Evolutionary conservation across 2,797 vertebrate species (phyloP).

Genomic region (Microctenopoma steveboyesi): DNA sequence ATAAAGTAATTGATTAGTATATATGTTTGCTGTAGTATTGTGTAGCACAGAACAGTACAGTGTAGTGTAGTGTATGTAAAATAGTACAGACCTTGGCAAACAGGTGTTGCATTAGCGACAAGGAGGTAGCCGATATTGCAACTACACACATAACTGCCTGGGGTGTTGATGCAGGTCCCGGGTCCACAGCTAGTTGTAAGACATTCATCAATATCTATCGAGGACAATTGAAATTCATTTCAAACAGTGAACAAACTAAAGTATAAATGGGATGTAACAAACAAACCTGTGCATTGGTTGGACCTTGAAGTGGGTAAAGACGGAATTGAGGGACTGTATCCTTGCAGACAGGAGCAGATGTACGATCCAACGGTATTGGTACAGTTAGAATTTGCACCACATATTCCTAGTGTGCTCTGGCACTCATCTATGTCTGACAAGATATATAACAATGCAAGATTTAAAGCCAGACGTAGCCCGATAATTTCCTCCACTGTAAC

Average conservation of each 20-base stretch:
- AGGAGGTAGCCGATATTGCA: conserved; percentile 36
- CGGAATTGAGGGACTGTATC: neutral
- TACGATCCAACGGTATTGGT: neutral
- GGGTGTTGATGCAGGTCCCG: conserved; percentile 35
- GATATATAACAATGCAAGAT: conserved; percentile 39
- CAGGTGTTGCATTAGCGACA: neutral
- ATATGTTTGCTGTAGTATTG: neutral
- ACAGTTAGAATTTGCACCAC: neutral
- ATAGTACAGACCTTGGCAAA: conserved; percentile 54
- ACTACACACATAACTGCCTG: conserved; percentile 35
- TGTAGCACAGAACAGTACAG: neutral
- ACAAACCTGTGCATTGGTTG: neutral
- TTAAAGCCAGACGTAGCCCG: too few relatives aligned
- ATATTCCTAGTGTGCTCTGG: neutral
- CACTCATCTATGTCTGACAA: conserved; percentile 71
- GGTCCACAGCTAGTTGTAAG: conserved; percentile 30
- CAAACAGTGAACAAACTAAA: neutral
- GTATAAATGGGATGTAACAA: neutral
- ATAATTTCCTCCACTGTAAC: neutral
- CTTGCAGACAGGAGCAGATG: neutral
- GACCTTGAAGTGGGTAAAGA: neutral
- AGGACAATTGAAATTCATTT: neutral
- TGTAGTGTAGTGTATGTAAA: neutral
- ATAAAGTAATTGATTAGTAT: too few relatives aligned
- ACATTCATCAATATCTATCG: conserved; percentile 62